Evolutionary conservation across 2,797 vertebrate genomes (phyloP), one percentile per base, ranked within the genome.

Genomic region (Melanotaenia trifasciata): DNA sequence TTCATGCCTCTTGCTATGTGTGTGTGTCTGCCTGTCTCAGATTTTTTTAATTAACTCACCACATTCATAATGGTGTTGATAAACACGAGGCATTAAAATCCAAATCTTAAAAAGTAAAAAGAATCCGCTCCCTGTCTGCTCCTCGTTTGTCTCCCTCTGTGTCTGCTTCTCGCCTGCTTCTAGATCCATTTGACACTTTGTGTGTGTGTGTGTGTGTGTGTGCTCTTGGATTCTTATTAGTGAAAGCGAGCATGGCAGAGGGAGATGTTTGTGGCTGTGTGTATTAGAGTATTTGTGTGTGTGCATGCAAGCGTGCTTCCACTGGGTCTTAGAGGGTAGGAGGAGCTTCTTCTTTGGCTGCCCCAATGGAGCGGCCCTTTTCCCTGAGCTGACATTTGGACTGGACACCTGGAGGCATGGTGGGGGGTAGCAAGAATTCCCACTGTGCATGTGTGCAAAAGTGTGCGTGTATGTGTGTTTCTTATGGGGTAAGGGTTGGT

Each of bases 361-460:
- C 76, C 88, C 85, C 87, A 92, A 79, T 4, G 81, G 89, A 90
- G 80, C 65, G 86, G 83, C 87, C 87, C 82, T 84, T 89, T 92
- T 90, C 84, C 89, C 89, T 82, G 76, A 64, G 84, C 84, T 94
- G 93, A 94, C 94, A 94, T 94, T 95, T 95, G 84, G 83, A 84
- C 84, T 26, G 61, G 89, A 93, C 93, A 94, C 91, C 94, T 93
- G 92, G 90, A 90, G 88, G 79, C 91, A 79, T 86, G 67, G 84
- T 76, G 84, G 91, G 91, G 78, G 82, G 80, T 81, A 80, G 84
- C 62, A 79, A 66, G 65, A 70, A 13, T 74, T 80, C 85, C 79
- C 61, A 72, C 64, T 84, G 81, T 71, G 74, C 59, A 64, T 81
- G 70, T 72, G 62, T 45, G 43, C 73, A 43, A 51, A 51, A 78